These are phyloP conservation scores for Promerops cafer DNA, from an alignment of 2,113 vertebrate genomes.

Conservation along the genomic window DNA sequence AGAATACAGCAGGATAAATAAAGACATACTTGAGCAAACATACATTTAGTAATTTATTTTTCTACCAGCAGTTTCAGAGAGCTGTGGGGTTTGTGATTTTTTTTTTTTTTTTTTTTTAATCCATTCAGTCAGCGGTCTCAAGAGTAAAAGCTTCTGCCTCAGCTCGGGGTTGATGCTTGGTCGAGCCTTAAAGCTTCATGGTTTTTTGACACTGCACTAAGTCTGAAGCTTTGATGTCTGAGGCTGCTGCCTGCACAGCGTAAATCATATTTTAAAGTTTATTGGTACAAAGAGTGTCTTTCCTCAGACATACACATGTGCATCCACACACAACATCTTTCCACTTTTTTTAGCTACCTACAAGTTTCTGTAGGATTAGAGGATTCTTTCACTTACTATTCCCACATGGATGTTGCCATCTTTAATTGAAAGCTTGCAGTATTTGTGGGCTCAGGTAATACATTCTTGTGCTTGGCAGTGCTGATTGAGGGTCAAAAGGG, in stretches of 20 bases:
- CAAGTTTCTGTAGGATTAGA: neutral
- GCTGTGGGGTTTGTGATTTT: neutral
- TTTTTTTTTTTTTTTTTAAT: neutral
- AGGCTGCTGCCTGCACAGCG: constrained; percentile 37
- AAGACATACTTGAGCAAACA: constrained; percentile 28
- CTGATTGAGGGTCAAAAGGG: neutral
- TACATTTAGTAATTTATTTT: constrained; percentile 44
- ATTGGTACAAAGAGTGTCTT: neutral
- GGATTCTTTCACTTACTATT: neutral
- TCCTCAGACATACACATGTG: neutral
- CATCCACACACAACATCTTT: neutral
- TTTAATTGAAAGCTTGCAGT: neutral
- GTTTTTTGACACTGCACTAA: constrained; percentile 57
- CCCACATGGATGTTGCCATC: neutral
- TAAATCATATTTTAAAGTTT: constrained; percentile 67
- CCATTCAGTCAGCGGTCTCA: constrained; percentile 48
- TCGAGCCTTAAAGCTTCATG: constrained; percentile 61
- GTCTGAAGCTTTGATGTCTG: constrained; percentile 66
- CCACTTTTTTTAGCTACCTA: neutral
- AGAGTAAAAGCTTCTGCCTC: constrained; percentile 59
- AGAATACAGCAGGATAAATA: constrained; percentile 34
- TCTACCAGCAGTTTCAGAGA: constrained; percentile 22
- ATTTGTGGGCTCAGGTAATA: neutral
- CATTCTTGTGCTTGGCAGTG: neutral
- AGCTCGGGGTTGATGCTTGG: constrained; percentile 61